These are phyloP conservation scores for Pemphredon lugubris DNA, from an alignment of 2,888 invertebrate genomes.

Conservation along the genomic window DNA sequence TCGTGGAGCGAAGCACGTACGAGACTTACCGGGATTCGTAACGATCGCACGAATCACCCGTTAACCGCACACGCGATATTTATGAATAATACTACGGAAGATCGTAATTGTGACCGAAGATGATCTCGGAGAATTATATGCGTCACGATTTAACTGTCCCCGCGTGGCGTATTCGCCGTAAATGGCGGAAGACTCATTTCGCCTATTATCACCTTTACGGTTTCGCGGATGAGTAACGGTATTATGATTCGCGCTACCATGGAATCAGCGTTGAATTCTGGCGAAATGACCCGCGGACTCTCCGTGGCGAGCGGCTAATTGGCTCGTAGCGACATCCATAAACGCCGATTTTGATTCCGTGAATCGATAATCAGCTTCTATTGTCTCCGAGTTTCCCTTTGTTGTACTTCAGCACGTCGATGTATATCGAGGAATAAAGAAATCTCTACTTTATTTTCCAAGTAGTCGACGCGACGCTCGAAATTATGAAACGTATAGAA, in stretches of 20 bases:
- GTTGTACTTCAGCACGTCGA: too few relatives aligned
- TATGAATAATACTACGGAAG: too few relatives aligned
- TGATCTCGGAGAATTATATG: conserved; percentile 2
- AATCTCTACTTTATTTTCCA: too few relatives aligned
- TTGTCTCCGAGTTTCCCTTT: too few relatives aligned
- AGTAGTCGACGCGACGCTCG: too few relatives aligned
- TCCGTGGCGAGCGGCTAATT: background rate
- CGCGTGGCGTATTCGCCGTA: background rate
- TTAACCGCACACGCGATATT: too few relatives aligned
- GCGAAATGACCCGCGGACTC: background rate
- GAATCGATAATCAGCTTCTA: background rate
- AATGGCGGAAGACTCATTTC: conserved; percentile 13
- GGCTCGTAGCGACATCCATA: background rate
- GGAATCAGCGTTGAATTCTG: conserved; percentile 13
- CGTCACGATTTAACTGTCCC: conserved; percentile 4
- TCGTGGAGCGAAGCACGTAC: too few relatives aligned
- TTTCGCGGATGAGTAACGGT: conserved; percentile 30
- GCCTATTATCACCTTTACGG: conserved; percentile 5
- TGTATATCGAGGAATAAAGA: too few relatives aligned
- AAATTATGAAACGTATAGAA: too few relatives aligned
- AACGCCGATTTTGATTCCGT: background rate
- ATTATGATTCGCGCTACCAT: conserved; percentile 9
- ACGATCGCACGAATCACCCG: too few relatives aligned
- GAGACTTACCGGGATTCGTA: too few relatives aligned
- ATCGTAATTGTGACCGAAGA: too few relatives aligned